A percentile compares a stretch with the other conserved stretches of the same genome.
phyloP scores from a whole-genome alignment of 1,140 invertebrate genomes.

The Drosophila rhopaloa region DNA sequence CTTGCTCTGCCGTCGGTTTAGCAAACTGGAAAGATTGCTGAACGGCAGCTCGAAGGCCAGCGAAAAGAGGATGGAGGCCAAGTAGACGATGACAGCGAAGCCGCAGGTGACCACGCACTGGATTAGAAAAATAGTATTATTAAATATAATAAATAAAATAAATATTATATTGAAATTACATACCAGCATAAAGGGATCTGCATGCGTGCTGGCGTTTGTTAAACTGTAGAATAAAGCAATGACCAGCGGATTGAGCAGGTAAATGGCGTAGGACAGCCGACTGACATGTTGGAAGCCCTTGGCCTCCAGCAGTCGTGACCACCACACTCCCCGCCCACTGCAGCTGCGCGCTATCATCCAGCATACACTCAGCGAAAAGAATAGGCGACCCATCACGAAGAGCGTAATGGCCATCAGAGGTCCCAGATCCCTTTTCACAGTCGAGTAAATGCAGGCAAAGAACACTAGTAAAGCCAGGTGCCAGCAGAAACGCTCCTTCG shows the following conservation, averaged over 20 bases:
- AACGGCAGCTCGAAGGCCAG: conserved; percentile 82
- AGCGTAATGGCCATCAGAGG: conserved; percentile 66
- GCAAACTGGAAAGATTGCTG: conserved; percentile 75
- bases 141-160: neutral
- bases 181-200: conserved; percentile 83
- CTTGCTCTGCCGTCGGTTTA: conserved; percentile 49
- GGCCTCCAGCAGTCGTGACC: conserved; percentile 79
- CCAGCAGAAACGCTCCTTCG: conserved; percentile 68
- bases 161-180: conserved; percentile 11
- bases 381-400: conserved; percentile 73
- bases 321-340: conserved; percentile 67
- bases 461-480: conserved; percentile 70
- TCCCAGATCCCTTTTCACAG: conserved; percentile 69
- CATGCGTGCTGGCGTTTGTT: conserved; percentile 73
- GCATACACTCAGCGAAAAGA: conserved; percentile 74
- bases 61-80: conserved; percentile 78
- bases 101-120: conserved; percentile 78
- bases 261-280: conserved; percentile 81
- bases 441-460: conserved; percentile 79
- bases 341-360: conserved; percentile 84
- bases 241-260: conserved; percentile 80
- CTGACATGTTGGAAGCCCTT: conserved; percentile 83
- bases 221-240: conserved; percentile 76
- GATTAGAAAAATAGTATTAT: conserved; percentile 1
- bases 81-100: conserved; percentile 79